Conservation (phyloP, 2,888 invertebrate species). For the Cryptus viduatorius region DNA sequence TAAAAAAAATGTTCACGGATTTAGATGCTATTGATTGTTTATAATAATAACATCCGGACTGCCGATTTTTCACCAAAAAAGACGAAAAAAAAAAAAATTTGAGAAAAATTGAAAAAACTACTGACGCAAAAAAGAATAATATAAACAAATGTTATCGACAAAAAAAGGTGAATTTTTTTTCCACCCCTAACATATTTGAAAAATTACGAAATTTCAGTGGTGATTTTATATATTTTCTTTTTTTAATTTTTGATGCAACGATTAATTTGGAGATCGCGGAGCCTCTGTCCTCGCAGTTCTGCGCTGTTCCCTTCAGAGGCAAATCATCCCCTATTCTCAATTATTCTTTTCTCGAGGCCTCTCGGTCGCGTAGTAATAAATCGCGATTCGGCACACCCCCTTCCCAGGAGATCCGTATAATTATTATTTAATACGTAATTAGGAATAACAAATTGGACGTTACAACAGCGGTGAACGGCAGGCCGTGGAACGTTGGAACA, state of each 20-base stretch:
- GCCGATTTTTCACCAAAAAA: too few relatives aligned
- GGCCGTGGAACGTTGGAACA: conserved; percentile 41
- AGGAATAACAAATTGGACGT: conserved; percentile 79
- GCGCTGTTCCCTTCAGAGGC: not conserved
- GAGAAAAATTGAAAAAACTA: too few relatives aligned
- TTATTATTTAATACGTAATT: conserved; percentile 81
- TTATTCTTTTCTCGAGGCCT: conserved; percentile 58
- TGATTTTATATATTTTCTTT: not conserved
- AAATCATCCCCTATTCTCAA: conserved; percentile 68
- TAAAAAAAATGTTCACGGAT: too few relatives aligned
- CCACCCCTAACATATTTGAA: not conserved
- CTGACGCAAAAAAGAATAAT: too few relatives aligned
- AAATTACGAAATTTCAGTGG: not conserved
- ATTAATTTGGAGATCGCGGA: conserved; percentile 19
- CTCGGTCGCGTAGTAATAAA: conserved; percentile 69
- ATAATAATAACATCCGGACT: too few relatives aligned
- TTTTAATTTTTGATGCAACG: not conserved
- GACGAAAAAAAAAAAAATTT: too few relatives aligned
- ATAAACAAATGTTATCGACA: too few relatives aligned
- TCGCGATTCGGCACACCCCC: conserved; percentile 71
- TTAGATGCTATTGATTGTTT: too few relatives aligned
- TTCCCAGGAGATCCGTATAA: conserved; percentile 65
- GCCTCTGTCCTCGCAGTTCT: conserved; percentile 9
- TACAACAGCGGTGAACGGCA: conserved; percentile 38
- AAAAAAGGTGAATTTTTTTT: too few relatives aligned